These are phyloP conservation scores for pig (Sus scrofa) DNA, from an alignment of 2,113 vertebrate species.

Conservation along the genomic window DNA sequence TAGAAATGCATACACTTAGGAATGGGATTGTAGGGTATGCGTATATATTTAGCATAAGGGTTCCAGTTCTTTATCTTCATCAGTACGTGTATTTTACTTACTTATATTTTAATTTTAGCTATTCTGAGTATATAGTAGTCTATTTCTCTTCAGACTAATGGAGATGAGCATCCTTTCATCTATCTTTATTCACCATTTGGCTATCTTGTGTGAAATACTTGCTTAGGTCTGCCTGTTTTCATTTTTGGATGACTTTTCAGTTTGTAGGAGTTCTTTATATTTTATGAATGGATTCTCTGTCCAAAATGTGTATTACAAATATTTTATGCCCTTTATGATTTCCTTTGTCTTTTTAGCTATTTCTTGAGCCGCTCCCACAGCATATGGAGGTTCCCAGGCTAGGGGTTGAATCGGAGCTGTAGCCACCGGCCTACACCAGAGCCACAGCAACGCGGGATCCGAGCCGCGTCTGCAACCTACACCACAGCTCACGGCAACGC, in stretches of 20 bases:
- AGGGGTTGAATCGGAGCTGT: too few species aligned
- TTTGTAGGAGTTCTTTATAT: not conserved
- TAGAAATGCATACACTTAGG: not conserved
- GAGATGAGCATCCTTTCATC: not conserved
- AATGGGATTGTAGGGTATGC: not conserved
- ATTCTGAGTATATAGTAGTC: not conserved
- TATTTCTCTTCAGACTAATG: not conserved
- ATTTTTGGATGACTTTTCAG: not conserved
- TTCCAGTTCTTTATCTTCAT: not conserved
- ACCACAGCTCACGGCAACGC: too few species aligned
- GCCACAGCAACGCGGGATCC: too few species aligned
- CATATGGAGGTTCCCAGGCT: too few species aligned
- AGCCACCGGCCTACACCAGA: too few species aligned
- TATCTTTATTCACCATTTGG: not conserved
- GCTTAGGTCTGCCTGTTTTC: not conserved
- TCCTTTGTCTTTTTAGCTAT: not conserved
- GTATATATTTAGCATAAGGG: not conserved
- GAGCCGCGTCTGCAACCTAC: too few species aligned
- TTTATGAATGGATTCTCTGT: not conserved
- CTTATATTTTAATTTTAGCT: not conserved
- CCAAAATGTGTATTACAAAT: not conserved
- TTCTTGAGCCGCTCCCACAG: too few species aligned
- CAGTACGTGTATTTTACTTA: not conserved
- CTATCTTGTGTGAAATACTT: slow-evolving; percentile 44
- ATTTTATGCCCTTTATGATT: not conserved